Conservation (phyloP, 2,888 invertebrate genomes). For the Parnassius apollo region DNA sequence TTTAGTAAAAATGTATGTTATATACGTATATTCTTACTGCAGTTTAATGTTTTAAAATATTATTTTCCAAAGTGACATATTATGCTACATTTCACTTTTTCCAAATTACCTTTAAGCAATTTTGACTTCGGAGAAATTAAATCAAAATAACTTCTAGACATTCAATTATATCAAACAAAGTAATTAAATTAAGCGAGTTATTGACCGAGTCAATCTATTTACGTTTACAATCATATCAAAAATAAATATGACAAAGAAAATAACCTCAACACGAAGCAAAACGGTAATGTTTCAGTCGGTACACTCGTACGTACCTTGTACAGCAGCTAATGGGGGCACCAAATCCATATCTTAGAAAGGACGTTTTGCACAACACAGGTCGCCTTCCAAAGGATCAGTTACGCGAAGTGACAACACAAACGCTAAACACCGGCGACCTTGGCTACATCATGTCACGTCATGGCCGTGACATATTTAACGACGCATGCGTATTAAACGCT, state of each 20-base stretch:
- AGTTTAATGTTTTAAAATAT: no score
- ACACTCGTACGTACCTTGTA: slow-evolving; percentile 44
- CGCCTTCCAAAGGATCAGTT: slow-evolving; percentile 36
- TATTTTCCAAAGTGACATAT: no score
- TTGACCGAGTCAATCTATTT: background rate
- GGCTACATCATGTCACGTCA: slow-evolving; percentile 49
- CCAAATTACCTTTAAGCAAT: background rate
- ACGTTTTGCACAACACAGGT: slow-evolving; percentile 28
- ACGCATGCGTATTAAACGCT: slow-evolving; percentile 57
- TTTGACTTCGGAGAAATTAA: background rate
- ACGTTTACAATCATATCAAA: slow-evolving; percentile 1
- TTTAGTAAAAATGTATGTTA: no score
- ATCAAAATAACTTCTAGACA: background rate
- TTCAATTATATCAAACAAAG: background rate
- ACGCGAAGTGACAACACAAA: slow-evolving; percentile 38
- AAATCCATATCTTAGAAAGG: slow-evolving; percentile 48
- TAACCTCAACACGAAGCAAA: slow-evolving; percentile 13
- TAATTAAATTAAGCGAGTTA: slow-evolving; percentile 1
- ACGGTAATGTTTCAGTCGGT: background rate
- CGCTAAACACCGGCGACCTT: slow-evolving; percentile 73
- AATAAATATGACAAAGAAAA: background rate
- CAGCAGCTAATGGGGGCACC: slow-evolving; percentile 46
- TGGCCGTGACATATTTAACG: slow-evolving; percentile 67
- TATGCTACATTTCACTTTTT: background rate
- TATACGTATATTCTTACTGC: no score